A percentile compares a stretch with the other conserved stretches of the same genome.
Conservation (phyloP, 2,888 invertebrate species). For the Zygothrica quintamaculata region DNA sequence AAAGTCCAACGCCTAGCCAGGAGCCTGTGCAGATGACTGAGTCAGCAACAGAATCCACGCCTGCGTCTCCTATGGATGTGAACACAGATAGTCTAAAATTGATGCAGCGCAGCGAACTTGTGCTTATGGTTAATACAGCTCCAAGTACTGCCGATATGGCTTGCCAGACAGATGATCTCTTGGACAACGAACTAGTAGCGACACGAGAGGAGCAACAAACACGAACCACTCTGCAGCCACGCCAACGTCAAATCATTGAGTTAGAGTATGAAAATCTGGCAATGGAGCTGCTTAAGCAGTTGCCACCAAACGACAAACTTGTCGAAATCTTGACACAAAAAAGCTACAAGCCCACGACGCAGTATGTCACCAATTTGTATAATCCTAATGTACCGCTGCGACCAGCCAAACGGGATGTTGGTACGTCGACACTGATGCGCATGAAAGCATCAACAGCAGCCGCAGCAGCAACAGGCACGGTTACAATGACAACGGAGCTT, state of each 20-base stretch:
- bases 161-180: constrained; percentile 86
- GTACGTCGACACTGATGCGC: constrained; percentile 83
- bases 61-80: constrained; percentile 59
- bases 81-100: constrained; percentile 85
- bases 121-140: constrained; percentile 87
- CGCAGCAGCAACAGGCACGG: constrained; percentile 12
- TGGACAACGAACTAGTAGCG: constrained; percentile 78
- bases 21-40: constrained; percentile 1
- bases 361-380: constrained; percentile 83
- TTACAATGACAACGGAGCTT: constrained; percentile 23
- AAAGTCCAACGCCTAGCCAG: constrained; percentile 30
- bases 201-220: constrained; percentile 73
- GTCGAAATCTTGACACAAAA: constrained; percentile 86
- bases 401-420: constrained; percentile 84
- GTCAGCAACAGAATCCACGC: constrained; percentile 20
- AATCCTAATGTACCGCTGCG: constrained; percentile 83
- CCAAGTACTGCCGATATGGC: constrained; percentile 86
- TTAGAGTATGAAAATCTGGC: constrained; percentile 91
- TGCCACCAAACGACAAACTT: constrained; percentile 87
- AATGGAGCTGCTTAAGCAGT: constrained; percentile 87
- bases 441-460: constrained; percentile 60
- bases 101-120: constrained; percentile 88
- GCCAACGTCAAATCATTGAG: constrained; percentile 89
- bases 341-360: constrained; percentile 81
- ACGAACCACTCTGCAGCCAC: constrained; percentile 83